A percentile compares a stretch with the other conserved stretches of the same genome.
These are phyloP conservation scores for Chloropsis hardwickii DNA, from an alignment of 2,113 vertebrate species.

Conservation along the genomic window DNA sequence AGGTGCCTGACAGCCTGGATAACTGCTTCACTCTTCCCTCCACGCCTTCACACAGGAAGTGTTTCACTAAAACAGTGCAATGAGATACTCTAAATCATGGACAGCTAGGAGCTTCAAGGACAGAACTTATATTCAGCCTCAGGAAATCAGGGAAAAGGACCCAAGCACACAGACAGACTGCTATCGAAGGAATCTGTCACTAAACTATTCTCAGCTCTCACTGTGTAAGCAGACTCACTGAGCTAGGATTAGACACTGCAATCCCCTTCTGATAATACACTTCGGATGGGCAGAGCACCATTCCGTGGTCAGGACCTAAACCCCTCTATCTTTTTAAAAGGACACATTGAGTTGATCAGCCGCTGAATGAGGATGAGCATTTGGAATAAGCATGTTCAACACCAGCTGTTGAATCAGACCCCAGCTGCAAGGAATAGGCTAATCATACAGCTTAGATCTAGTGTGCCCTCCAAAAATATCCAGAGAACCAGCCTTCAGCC, in stretches of 20 bases:
- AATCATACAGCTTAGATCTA: not conserved
- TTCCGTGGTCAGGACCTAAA: not conserved
- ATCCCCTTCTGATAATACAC: not conserved
- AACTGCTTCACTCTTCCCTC: not conserved
- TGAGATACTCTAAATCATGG: not conserved
- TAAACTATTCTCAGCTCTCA: not conserved
- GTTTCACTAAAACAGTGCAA: not conserved
- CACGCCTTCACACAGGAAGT: not conserved
- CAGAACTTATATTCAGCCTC: not conserved
- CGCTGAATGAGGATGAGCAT: not conserved
- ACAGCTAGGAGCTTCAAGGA: not conserved
- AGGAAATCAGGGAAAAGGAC: not conserved
- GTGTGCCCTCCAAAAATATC: not conserved
- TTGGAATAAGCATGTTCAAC: not conserved
- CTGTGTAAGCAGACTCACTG: not conserved
- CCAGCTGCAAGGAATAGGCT: not conserved
- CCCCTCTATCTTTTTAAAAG: not conserved
- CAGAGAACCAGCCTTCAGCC: not conserved
- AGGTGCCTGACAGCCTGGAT: not conserved
- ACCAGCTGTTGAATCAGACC: accelerated
- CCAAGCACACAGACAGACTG: not conserved
- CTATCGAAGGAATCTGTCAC: not conserved
- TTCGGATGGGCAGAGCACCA: not conserved
- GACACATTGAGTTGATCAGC: not conserved
- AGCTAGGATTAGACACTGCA: not conserved